Evolutionary conservation across 2,888 invertebrate species (phyloP).

Genomic region (Tholera decimalis): DNA sequence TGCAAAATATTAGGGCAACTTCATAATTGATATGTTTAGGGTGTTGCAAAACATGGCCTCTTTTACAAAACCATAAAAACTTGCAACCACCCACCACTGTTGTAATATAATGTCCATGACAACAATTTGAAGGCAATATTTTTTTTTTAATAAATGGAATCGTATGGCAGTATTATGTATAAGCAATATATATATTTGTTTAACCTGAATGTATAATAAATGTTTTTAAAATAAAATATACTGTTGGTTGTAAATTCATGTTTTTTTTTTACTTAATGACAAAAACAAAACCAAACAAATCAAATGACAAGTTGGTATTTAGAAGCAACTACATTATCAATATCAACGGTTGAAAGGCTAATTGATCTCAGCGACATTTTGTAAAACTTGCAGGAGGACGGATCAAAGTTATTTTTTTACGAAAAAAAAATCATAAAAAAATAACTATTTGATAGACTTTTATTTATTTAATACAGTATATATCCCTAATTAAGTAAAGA

Average conservation of each 20-base stretch:
- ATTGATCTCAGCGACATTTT: no score
- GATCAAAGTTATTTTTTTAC: no score
- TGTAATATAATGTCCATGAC: conserved; percentile 73
- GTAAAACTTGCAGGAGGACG: no score
- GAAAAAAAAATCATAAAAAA: no score
- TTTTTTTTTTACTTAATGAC: conserved; percentile 60
- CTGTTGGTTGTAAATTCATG: conserved; percentile 86
- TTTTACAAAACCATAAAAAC: conserved; percentile 24
- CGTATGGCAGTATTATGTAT: conserved; percentile 86
- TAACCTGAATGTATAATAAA: conserved; percentile 83
- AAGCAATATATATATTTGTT: conserved; percentile 89
- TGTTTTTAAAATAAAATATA: conserved; percentile 90
- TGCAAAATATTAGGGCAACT: conserved; percentile 34
- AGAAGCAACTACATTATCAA: conserved; percentile 20
- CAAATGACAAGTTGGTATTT: no score
- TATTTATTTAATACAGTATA: no score
- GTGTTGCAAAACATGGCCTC: conserved; percentile 28
- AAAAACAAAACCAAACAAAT: conserved; percentile 29
- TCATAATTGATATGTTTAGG: conserved; percentile 20
- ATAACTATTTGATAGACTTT: no score
- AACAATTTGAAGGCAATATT: conserved; percentile 55
- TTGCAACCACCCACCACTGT: conserved; percentile 31
- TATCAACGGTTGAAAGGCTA: no score
- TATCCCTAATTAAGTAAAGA: no score
- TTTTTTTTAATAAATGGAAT: conserved; percentile 71